Conservation (phyloP, 2,888 invertebrate species). For the Drosophila longiperda region DNA sequence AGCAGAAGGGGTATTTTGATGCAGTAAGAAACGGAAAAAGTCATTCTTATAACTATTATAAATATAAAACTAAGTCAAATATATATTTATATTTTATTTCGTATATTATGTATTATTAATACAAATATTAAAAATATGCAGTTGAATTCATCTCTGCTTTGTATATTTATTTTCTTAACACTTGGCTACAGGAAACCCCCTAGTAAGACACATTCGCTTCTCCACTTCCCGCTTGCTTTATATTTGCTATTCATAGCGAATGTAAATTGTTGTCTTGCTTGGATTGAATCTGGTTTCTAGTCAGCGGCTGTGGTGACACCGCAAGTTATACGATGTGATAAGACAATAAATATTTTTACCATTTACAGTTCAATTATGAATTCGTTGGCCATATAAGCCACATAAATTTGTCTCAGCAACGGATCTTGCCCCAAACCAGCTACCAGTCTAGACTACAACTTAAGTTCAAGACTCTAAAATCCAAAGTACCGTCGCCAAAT, state of each 20-base stretch:
- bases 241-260: conserved; percentile 54
- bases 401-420: conserved; percentile 63
- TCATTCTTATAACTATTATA: neutral
- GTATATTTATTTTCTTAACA: neutral
- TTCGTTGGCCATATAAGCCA: conserved; percentile 61
- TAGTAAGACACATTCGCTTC: neutral
- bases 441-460: neutral
- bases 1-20: neutral
- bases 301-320: conserved; percentile 79
- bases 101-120: too few relatives aligned
- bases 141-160: neutral
- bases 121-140: too few relatives aligned
- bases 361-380: conserved; percentile 81
- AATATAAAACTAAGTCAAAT: neutral
- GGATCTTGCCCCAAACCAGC: conserved; percentile 7
- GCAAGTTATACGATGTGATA: conserved; percentile 84
- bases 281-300: conserved; percentile 48
- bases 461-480: neutral
- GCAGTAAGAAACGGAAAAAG: neutral
- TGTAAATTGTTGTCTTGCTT: conserved; percentile 57
- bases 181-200: neutral
- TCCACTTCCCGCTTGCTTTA: conserved; percentile 29
- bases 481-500: conserved; percentile 4
- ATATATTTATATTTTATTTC: neutral
- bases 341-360: conserved; percentile 83